These are phyloP conservation scores for Ptychodera flava DNA, from an alignment of 35 echinoderm and acorn worm genomes.

Conservation along the genomic window DNA sequence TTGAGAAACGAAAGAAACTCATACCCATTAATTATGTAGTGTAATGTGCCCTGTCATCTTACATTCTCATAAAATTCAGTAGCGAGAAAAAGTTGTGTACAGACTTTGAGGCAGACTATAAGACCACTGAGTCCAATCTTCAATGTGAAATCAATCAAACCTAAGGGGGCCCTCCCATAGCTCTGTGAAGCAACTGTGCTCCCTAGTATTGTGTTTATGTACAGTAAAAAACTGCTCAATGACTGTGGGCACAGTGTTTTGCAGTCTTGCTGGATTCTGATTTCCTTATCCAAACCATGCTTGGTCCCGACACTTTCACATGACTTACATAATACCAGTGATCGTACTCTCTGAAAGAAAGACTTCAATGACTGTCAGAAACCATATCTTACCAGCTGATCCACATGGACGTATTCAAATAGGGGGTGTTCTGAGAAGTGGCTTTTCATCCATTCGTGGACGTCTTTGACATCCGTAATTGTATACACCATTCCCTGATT, in stretches of 20 bases:
- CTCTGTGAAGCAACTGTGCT: too few relatives aligned
- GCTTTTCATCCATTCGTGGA: constrained; percentile 73
- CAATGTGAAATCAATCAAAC: not conserved
- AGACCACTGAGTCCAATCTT: not conserved
- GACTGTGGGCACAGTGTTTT: too few relatives aligned
- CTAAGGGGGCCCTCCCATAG: too few relatives aligned
- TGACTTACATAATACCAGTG: too few relatives aligned
- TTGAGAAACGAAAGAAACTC: not conserved
- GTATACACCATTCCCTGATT: constrained; percentile 75
- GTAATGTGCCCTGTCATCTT: not conserved
- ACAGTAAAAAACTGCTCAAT: too few relatives aligned
- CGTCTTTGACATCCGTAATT: constrained; percentile 88
- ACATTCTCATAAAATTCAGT: too few relatives aligned
- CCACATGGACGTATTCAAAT: constrained; percentile 53
- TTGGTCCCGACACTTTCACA: too few relatives aligned
- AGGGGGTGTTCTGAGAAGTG: constrained; percentile 86
- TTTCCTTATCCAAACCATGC: too few relatives aligned
- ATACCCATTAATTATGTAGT: not conserved
- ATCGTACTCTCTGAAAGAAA: too few relatives aligned
- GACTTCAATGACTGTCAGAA: too few relatives aligned
- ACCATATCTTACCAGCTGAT: constrained; percentile 65
- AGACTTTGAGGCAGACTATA: not conserved
- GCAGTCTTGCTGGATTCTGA: too few relatives aligned
- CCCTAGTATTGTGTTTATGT: too few relatives aligned
- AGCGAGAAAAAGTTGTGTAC: not conserved